Evolutionary conservation across 2,888 invertebrate genomes (phyloP).

Genomic region (Tetheella fluctuosa): DNA sequence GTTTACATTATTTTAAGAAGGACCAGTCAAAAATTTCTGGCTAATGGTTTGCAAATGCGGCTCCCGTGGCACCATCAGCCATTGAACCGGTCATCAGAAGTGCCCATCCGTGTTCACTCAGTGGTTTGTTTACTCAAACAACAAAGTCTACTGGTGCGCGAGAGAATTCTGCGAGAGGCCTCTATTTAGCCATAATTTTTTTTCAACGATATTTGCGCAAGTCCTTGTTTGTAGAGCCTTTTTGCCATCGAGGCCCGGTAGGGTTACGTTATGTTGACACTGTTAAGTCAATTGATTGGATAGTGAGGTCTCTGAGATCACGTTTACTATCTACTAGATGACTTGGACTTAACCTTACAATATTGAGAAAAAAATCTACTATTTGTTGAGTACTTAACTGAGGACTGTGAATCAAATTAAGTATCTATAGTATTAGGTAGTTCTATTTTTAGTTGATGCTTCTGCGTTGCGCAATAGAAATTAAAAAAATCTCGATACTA

Average conservation of each 20-base stretch:
- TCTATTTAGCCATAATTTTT: constrained; percentile 69
- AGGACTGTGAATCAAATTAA: not conserved
- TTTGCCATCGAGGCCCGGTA: constrained; percentile 75
- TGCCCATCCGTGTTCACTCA: constrained; percentile 69
- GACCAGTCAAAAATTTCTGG: constrained; percentile 36
- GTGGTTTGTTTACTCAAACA: constrained; percentile 71
- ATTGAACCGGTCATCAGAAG: constrained; percentile 67
- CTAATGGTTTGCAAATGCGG: constrained; percentile 43
- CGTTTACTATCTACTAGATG: constrained; percentile 17
- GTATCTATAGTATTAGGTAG: not conserved
- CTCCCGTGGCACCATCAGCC: constrained; percentile 67
- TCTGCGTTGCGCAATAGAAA: constrained; percentile 10
- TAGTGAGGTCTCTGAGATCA: constrained; percentile 28
- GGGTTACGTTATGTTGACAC: constrained; percentile 68
- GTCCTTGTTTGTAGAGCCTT: constrained; percentile 66
- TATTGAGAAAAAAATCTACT: not conserved
- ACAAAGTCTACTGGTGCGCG: constrained; percentile 71
- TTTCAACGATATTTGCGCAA: constrained; percentile 61
- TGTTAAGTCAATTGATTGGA: constrained; percentile 62
- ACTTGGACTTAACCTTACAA: not conserved
- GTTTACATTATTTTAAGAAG: constrained; percentile 47
- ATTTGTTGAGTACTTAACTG: not conserved
- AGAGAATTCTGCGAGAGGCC: constrained; percentile 70
- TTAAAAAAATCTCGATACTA: constrained; percentile 23
- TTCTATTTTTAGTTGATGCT: not conserved